Conservation (phyloP, 2,797 vertebrate species). For the Oreochromis mossambicus region DNA sequence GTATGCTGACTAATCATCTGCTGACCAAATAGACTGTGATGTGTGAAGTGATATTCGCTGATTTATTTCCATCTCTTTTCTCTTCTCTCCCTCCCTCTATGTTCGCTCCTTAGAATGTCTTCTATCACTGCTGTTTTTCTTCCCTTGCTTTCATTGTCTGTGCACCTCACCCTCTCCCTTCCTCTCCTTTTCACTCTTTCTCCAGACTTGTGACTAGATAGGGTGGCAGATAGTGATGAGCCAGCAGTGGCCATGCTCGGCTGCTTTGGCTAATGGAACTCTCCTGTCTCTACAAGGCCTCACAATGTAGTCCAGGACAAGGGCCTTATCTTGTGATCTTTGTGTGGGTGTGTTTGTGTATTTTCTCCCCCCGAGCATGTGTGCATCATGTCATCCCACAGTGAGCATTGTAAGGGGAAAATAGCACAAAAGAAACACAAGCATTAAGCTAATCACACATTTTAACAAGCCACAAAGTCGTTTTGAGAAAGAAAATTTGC, state of each 20-base stretch:
- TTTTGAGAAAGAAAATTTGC: not conserved
- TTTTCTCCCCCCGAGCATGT: not conserved
- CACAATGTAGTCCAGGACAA: conserved; percentile 42
- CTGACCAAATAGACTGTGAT: conserved; percentile 57
- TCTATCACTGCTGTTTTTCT: conserved; percentile 9
- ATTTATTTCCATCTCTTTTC: conserved; percentile 48
- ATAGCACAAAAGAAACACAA: not conserved
- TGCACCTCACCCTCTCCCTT: not conserved
- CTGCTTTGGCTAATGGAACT: conserved; percentile 72
- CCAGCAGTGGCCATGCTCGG: conserved; percentile 68
- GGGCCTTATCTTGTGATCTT: conserved; percentile 47
- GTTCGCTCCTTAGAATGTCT: conserved; percentile 3
- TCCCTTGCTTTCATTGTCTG: conserved; percentile 1
- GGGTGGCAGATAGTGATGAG: conserved; percentile 69
- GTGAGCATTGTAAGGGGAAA: not conserved
- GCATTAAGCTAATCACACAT: not conserved
- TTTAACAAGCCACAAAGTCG: not conserved
- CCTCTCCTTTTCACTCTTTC: conserved; percentile 5
- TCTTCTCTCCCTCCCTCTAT: not conserved
- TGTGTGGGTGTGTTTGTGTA: not conserved
- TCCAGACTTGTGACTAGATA: conserved; percentile 40
- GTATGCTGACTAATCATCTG: conserved; percentile 66
- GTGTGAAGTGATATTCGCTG: conserved; percentile 59
- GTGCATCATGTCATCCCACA: not conserved
- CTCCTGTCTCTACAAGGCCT: conserved; percentile 66